phyloP scores from a whole-genome alignment of 2,888 invertebrate species.

The Hoplodrina blanda region DNA sequence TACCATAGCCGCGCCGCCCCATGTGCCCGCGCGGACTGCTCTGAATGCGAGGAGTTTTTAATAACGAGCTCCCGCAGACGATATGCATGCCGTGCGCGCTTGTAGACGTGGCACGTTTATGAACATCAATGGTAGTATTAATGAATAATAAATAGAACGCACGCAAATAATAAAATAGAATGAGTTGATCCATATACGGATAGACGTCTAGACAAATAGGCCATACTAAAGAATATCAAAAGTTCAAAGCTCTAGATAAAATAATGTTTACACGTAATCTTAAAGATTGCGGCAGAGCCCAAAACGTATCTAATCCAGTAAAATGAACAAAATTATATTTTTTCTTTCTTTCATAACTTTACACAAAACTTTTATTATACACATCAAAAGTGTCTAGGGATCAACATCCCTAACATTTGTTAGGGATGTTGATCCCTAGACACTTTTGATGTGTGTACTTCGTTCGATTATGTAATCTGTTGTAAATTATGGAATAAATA shows the following conservation, averaged over 20 bases:
- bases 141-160: background rate
- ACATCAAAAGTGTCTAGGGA: too few species aligned
- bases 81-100: constrained; percentile 52
- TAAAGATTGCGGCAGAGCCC: background rate
- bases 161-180: constrained; percentile 16
- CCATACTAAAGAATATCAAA: background rate
- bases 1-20: constrained; percentile 37
- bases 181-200: constrained; percentile 4
- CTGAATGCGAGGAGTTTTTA: constrained; percentile 57
- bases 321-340: too few species aligned
- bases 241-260: background rate
- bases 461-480: too few species aligned
- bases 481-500: too few species aligned
- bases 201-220: background rate
- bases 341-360: too few species aligned
- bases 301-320: too few species aligned
- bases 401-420: too few species aligned
- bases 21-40: constrained; percentile 19
- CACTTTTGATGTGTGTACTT: too few species aligned
- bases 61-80: constrained; percentile 50
- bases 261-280: too few species aligned
- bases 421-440: too few species aligned
- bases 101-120: constrained; percentile 25
- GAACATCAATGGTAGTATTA: constrained; percentile 29
- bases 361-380: too few species aligned